Evolutionary conservation across 2,888 invertebrate species (phyloP).

Genomic region (Corbicula japonica): DNA sequence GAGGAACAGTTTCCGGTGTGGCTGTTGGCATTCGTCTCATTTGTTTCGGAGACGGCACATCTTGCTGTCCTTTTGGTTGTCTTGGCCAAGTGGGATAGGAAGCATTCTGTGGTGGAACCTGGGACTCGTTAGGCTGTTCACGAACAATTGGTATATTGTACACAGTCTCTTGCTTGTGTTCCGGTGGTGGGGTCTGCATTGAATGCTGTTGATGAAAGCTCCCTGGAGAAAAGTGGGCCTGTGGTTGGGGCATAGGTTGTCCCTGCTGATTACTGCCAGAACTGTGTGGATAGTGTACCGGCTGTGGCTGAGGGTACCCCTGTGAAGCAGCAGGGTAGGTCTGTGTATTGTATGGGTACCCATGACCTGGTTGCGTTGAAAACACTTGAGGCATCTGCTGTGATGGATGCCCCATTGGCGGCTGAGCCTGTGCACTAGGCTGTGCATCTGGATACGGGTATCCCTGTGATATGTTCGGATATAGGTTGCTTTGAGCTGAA

Average conservation of each 20-base stretch:
- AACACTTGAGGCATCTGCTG: slow-evolving; percentile 12
- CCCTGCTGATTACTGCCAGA: slow-evolving; percentile 12
- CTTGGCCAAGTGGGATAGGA: slow-evolving; percentile 56
- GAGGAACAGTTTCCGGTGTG: no score
- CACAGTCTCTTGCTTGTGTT: slow-evolving; percentile 49
- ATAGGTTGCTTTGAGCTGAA: slow-evolving; percentile 4
- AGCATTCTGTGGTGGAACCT: slow-evolving; percentile 16
- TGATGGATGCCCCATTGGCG: background rate
- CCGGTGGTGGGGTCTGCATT: slow-evolving; percentile 48
- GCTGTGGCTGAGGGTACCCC: slow-evolving; percentile 19
- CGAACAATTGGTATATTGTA: slow-evolving; percentile 66
- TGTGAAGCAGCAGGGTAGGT: background rate
- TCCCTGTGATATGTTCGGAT: slow-evolving; percentile 20
- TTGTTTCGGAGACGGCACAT: slow-evolving; percentile 1
- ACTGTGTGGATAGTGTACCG: slow-evolving; percentile 25
- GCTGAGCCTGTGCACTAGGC: slow-evolving; percentile 5
- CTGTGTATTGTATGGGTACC: background rate
- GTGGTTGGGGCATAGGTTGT: slow-evolving; percentile 44
- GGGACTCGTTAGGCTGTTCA: slow-evolving; percentile 46
- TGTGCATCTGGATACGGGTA: slow-evolving; percentile 8
- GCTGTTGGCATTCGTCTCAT: background rate
- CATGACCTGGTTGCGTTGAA: slow-evolving; percentile 3
- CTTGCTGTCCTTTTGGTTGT: slow-evolving; percentile 40
- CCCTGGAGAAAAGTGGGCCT: slow-evolving; percentile 18
- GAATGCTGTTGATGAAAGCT: slow-evolving; percentile 14